Base-by-base conservation (phyloP, 2,113 vertebrate species). In the Grantiella picta region DNA sequence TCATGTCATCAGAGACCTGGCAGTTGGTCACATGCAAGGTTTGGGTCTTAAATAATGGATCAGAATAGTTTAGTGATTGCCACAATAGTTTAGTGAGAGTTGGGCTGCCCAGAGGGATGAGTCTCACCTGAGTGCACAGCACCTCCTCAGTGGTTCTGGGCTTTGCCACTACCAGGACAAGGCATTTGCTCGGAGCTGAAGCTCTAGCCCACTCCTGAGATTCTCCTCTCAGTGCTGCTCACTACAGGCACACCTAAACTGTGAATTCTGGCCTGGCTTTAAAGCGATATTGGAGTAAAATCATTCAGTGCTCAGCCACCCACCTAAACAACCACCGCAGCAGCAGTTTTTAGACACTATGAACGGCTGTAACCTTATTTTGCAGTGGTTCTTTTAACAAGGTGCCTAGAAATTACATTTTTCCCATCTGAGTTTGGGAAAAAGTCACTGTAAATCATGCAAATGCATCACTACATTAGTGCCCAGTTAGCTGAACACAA, bases 1-100 rank as follows among this genome's bases (percentile, higher is more conserved):
- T 96, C 89, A 40, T 71, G 96, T 86, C 94, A 96, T 68, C 45
- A 94, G 96, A 96, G 94, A 90, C 76, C 89, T 54, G 52, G 40
- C 13, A 66, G 42, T 12, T 24, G 82, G 95, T 93, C 94, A 93
- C 94, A 63, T 35, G 72, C 60, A 18, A 42, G 35, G 76, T 78
- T 81, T 78, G 76, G 35, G 78, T 33, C 64, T 78, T 94, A 63
- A 97, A 93, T 95, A 93, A 95, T 86, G 69, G 1, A 96, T 29
- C 91, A 52, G 2, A 93, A n/a, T n/a, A n/a, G n/a, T n/a, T n/a
- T n/a, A n/a, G n/a, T n/a, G n/a, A 10, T 0, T 66, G 29, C 40
- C 47, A 89, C 68, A 47, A 59, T 2, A 18, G 54, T 21, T 50
- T 28, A 35, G 2, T 29, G 38, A 72, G 33, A 69, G 38, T 5